Evolutionary conservation across 2,888 invertebrate species (phyloP).

Genomic region (Pristionchus japonicus): DNA sequence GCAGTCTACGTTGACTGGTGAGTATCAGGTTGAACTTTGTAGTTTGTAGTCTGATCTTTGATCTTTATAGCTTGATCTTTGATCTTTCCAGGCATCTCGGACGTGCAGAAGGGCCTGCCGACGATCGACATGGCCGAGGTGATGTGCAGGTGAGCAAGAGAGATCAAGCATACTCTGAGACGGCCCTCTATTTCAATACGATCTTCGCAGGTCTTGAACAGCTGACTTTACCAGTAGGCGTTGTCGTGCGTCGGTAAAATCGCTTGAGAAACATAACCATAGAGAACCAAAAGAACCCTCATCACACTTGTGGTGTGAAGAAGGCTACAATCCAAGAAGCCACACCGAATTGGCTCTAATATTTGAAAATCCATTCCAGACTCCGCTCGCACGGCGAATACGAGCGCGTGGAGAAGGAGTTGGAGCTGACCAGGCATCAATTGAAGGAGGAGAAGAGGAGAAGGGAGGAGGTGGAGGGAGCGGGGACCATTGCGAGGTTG

Average conservation of each 20-base stretch:
- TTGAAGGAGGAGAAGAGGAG: conserved; percentile 45
- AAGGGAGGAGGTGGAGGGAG: conserved; percentile 15
- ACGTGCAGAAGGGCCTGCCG: conserved; percentile 58
- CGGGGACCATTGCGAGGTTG: not conserved
- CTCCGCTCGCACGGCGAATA: conserved; percentile 70
- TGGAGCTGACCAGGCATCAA: conserved; percentile 55
- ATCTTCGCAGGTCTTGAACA: too few relatives aligned
- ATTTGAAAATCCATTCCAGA: conserved; percentile 46
- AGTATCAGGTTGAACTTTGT: not conserved
- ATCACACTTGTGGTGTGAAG: not conserved
- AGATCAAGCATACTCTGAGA: too few relatives aligned
- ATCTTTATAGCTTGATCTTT: not conserved
- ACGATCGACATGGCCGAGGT: conserved; percentile 69
- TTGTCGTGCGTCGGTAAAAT: too few relatives aligned
- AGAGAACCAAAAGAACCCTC: too few relatives aligned
- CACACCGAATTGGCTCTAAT: too few relatives aligned
- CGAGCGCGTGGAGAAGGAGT: conserved; percentile 66
- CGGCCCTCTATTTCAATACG: too few relatives aligned
- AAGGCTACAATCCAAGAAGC: too few relatives aligned
- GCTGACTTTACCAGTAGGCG: too few relatives aligned
- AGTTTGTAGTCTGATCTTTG: not conserved
- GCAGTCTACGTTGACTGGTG: conserved; percentile 81
- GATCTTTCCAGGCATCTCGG: conserved; percentile 55
- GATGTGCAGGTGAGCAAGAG: conserved; percentile 54
- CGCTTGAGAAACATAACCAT: too few relatives aligned